These are phyloP conservation scores for Cepaea nemoralis DNA, from an alignment of 1,140 invertebrate genomes.

Conservation along the genomic window DNA sequence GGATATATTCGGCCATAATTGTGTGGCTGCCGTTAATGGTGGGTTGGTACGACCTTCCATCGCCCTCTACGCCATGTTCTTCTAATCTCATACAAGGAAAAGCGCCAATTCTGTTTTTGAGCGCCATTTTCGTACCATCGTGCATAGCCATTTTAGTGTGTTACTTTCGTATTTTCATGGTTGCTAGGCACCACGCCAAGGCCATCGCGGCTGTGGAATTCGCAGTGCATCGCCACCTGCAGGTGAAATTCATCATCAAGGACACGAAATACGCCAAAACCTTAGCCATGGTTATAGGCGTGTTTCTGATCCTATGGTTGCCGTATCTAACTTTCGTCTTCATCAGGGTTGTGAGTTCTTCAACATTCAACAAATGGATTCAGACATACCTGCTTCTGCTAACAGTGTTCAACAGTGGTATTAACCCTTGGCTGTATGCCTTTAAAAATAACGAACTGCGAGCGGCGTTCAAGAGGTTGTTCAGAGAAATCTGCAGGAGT, in stretches of 20 bases:
- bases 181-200: constrained; percentile 78
- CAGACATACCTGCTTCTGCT: constrained; percentile 75
- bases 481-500: constrained; percentile 32
- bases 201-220: constrained; percentile 78
- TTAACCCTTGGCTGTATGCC: constrained; percentile 81
- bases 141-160: constrained; percentile 75
- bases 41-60: constrained; percentile 63
- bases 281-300: constrained; percentile 77
- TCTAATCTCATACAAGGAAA: constrained; percentile 52
- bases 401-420: constrained; percentile 76
- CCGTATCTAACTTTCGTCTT: constrained; percentile 77
- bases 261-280: constrained; percentile 77
- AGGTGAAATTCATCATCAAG: constrained; percentile 52
- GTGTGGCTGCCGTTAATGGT: constrained; percentile 76
- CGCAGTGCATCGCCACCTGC: constrained; percentile 72
- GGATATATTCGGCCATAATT: constrained; percentile 76
- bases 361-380: constrained; percentile 74
- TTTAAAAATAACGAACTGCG: constrained; percentile 79
- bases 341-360: constrained; percentile 75
- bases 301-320: constrained; percentile 77
- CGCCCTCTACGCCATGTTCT: constrained; percentile 73
- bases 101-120: constrained; percentile 51
- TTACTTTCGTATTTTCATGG: constrained; percentile 79
- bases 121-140: constrained; percentile 57
- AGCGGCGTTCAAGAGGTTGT: constrained; percentile 75